These are phyloP conservation scores for Trematomus bernacchii DNA, from an alignment of 2,797 vertebrate species.

Conservation along the genomic window DNA sequence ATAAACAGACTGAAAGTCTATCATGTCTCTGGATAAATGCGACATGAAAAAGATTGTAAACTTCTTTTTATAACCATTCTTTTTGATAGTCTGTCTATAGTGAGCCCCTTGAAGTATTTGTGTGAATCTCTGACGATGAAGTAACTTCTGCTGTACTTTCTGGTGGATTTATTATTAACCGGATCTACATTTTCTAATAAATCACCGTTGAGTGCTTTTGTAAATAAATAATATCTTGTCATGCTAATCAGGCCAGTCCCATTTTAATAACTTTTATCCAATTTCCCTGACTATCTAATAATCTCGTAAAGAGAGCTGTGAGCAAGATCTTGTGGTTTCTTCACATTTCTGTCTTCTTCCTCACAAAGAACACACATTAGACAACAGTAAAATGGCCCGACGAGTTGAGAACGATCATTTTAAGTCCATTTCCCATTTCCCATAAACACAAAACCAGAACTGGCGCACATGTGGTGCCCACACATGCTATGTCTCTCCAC, in stretches of 20 bases:
- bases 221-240: constrained; percentile 4
- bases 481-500: constrained; percentile 37
- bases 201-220: not conserved
- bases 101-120: not conserved
- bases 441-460: constrained; percentile 8
- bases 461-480: constrained; percentile 36
- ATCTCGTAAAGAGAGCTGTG: constrained; percentile 13
- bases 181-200: not conserved
- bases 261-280: constrained; percentile 43
- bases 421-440: constrained; percentile 28
- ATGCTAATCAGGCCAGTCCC: constrained; percentile 16
- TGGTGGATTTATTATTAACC: not conserved
- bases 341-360: constrained; percentile 3
- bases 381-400: not conserved
- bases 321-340: constrained; percentile 26
- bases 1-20: not conserved
- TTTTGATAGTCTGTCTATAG: not conserved
- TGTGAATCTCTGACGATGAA: not conserved
- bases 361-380: not conserved
- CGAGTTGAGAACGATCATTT: not conserved
- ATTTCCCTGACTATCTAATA: constrained; percentile 45
- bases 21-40: not conserved
- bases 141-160: not conserved
- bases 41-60: not conserved
- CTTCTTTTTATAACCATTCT: not conserved